Evolutionary conservation across 2,888 invertebrate species (phyloP), one percentile per base, ranked within the genome.

Genomic region (Cepaea hortensis): DNA sequence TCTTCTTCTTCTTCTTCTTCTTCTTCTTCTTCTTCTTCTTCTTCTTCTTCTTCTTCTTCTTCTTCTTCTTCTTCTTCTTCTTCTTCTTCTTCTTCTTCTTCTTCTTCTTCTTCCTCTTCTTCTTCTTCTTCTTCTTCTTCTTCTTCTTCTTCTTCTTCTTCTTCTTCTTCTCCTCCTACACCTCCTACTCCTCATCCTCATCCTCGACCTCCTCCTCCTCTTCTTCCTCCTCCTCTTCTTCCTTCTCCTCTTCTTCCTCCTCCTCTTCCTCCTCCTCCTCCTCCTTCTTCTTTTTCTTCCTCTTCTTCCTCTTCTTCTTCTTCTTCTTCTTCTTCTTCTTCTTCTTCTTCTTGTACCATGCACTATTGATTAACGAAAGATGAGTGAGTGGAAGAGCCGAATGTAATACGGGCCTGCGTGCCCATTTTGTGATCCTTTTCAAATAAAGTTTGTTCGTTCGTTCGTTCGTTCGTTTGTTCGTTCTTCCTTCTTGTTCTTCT

Each of bases 231-330:
- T 35, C 23, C 11, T 73, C 4, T 81, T 73, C 65, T 11, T 81
- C 48, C 46, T n/a, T 23, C 46, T 75, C 1, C 75, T 65, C 62
- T n/a, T 79, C 35, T 50, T 23, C n/a, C 3, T 50, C 15, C 3
- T 23, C 7, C n/a, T 70, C 46, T 50, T 55, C n/a, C 15, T 13
- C 15, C 7, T 48, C 50, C 46, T 50, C 23, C n/a, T 35, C n/a
- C 70, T 84, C n/a, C 55, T 73, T 84, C 84, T 84, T 18, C 35
- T 46, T 76, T 4, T 61, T 35, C 75, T 46, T 84, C 62, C 65
- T 55, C 75, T 35, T 65, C 73, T 76, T 46, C 75, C 20, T 62
- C 76, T 70, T 68, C 77, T 50, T 79, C 50, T 50, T n/a, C 23
- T 46, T 79, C 50, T 79, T 68, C 46, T 46, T 50, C 79, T 70